Conservation (phyloP, 2,797 vertebrate genomes). For the Molothrus ater region DNA sequence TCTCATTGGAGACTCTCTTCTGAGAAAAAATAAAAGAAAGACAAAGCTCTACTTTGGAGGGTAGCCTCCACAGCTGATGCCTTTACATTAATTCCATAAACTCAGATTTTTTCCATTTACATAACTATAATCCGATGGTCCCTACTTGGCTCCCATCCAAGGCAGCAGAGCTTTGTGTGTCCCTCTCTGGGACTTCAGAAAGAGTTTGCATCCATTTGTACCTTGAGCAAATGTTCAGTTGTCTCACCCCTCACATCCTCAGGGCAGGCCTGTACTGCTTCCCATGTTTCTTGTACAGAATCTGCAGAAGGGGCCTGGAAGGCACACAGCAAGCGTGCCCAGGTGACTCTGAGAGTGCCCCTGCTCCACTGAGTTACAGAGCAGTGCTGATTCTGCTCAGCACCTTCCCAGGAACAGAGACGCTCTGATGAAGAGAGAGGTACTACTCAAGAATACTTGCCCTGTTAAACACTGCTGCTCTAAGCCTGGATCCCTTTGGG, state of each 20-base stretch:
- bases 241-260: not conserved
- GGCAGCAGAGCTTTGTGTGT: not conserved
- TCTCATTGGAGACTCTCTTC: not conserved
- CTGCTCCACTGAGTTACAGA: not conserved
- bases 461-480: not conserved
- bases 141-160: not conserved
- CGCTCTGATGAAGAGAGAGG: not conserved
- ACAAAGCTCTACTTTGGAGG: not conserved
- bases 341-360: not conserved
- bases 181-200: not conserved
- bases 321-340: not conserved
- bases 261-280: not conserved
- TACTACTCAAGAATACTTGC: accelerated
- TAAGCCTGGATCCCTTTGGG: not conserved
- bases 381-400: not conserved
- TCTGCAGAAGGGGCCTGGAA: not conserved
- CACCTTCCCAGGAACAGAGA: not conserved
- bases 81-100: not conserved
- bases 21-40: not conserved
- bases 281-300: not conserved
- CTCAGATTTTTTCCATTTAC: not conserved
- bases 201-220: not conserved
- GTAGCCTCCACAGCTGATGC: not conserved
- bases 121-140: too few relatives aligned
- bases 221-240: not conserved